Conservation (phyloP, 2,113 vertebrate species). For the Genyomyrus donnyi region DNA sequence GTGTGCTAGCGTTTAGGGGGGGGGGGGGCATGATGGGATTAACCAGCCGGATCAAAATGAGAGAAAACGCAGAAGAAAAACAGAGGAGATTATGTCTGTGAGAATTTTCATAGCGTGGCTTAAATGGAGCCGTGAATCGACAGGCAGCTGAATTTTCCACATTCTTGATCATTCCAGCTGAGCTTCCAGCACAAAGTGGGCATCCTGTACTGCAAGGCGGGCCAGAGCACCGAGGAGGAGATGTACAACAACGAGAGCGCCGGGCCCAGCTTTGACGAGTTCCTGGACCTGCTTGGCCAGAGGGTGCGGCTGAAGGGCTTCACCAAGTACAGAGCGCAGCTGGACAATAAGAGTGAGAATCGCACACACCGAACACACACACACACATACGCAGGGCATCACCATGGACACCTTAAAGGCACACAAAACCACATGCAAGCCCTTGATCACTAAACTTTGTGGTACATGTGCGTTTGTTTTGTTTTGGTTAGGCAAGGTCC, state of each 20-base stretch:
- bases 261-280: constrained; percentile 74
- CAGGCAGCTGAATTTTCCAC: background rate
- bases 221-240: constrained; percentile 77
- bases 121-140: background rate
- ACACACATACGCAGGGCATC: background rate
- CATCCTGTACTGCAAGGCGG: constrained; percentile 74
- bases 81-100: background rate
- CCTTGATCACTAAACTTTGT: background rate
- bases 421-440: background rate
- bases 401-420: background rate
- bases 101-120: background rate
- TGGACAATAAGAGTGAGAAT: constrained; percentile 78
- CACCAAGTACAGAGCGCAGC: constrained; percentile 74
- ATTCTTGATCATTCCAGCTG: constrained; percentile 56
- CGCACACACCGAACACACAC: background rate
- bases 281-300: constrained; percentile 77
- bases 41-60: background rate
- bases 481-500: background rate
- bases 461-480: background rate
- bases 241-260: constrained; percentile 81
- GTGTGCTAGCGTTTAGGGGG: background rate
- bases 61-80: background rate
- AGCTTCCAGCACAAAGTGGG: constrained; percentile 83
- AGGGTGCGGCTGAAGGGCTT: constrained; percentile 76
- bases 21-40: background rate